Percentiles rank a stretch among this genome's conserved stretches.
These are phyloP conservation scores for Pseudomyrmex cubaensis DNA, from an alignment of 1,140 invertebrate species.

Conservation along the genomic window DNA sequence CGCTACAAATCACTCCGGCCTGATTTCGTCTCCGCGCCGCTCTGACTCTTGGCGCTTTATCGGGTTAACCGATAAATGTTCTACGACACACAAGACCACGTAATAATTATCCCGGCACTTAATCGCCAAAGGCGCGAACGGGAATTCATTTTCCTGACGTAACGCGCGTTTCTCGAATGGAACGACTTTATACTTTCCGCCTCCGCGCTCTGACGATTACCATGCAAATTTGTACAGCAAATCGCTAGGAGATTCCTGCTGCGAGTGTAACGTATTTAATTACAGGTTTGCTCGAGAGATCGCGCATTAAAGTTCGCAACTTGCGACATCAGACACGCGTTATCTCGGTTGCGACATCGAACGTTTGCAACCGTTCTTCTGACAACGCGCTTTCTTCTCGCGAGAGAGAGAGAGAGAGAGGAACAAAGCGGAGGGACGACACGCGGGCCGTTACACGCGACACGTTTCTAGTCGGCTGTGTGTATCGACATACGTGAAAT, in stretches of 20 bases:
- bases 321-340: background rate
- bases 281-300: conserved; percentile 22
- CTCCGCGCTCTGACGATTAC: background rate
- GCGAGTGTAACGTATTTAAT: conserved; percentile 36
- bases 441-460: no score
- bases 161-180: conserved; percentile 27
- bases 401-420: background rate
- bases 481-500: conserved; percentile 41
- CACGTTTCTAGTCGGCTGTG: conserved; percentile 9
- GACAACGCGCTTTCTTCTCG: background rate
- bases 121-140: conserved; percentile 72
- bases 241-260: conserved; percentile 27
- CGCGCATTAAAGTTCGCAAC: conserved; percentile 8
- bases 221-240: conserved; percentile 22
- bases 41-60: conserved; percentile 63
- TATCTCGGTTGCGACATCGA: background rate
- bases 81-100: conserved; percentile 40
- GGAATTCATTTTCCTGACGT: conserved; percentile 70
- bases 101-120: conserved; percentile 66
- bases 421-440: background rate
- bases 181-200: conserved; percentile 37
- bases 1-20: conserved; percentile 32
- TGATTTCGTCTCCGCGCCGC: conserved; percentile 26
- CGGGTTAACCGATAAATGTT: conserved; percentile 52
- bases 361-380: background rate